These are phyloP conservation scores for Platysternon megacephalum DNA, from an alignment of 2,113 vertebrate genomes.

Conservation along the genomic window DNA sequence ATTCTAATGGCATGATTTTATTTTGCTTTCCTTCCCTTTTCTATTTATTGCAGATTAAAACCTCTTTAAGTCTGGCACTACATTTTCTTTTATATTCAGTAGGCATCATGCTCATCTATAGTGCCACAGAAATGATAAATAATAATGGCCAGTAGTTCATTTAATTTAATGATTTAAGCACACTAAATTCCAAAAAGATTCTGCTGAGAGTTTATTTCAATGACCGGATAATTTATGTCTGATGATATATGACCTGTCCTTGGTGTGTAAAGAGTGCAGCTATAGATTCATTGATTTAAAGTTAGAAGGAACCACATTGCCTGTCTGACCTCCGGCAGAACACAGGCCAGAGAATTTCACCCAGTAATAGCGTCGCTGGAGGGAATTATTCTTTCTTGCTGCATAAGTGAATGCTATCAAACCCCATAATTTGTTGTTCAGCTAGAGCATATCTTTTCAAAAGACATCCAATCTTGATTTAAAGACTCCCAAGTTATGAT, in stretches of 20 bases:
- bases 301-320: neutral
- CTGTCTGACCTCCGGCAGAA: neutral
- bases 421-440: neutral
- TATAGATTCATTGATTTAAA: neutral
- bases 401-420: neutral
- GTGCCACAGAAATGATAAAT: neutral
- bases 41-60: neutral
- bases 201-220: neutral
- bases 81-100: neutral
- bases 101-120: neutral
- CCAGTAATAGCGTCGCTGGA: neutral
- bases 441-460: neutral
- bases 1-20: neutral
- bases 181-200: neutral
- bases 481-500: neutral
- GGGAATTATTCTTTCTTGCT: neutral
- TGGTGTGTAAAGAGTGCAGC: neutral
- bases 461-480: neutral
- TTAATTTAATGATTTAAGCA: neutral
- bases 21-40: neutral
- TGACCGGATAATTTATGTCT: rapidly evolving
- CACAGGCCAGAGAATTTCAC: neutral
- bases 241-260: neutral
- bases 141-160: neutral
- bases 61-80: neutral